A percentile compares a stretch with the other conserved stretches of the same genome.
Conservation (phyloP, 2,888 invertebrate species). For the Phyllotreta cruciferae region DNA sequence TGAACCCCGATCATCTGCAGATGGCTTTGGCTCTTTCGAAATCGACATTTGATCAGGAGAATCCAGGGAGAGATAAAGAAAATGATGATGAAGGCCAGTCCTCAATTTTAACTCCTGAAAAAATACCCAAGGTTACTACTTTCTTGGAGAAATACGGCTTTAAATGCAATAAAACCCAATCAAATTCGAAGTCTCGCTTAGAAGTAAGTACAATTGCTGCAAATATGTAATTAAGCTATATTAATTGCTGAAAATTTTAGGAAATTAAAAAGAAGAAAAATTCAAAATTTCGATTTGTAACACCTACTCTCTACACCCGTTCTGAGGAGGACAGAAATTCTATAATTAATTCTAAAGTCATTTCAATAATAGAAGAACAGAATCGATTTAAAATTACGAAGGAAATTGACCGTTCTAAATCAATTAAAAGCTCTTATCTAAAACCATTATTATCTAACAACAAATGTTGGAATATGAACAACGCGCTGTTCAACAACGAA, state of each 20-base stretch:
- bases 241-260: conserved; percentile 34
- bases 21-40: conserved; percentile 72
- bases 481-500: not conserved
- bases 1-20: conserved; percentile 71
- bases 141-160: conserved; percentile 72
- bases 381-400: not conserved
- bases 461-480: conserved; percentile 19
- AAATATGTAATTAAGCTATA: too few relatives aligned
- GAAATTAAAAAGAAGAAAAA: conserved; percentile 46
- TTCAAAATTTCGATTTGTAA: conserved; percentile 53
- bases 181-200: conserved; percentile 24
- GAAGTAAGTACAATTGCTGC: conserved; percentile 26
- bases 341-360: conserved; percentile 53
- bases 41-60: conserved; percentile 59
- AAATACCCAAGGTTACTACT: conserved; percentile 57
- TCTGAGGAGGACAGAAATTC: conserved; percentile 53
- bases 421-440: conserved; percentile 38
- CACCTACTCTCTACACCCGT: conserved; percentile 53
- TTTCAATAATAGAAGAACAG: conserved; percentile 46
- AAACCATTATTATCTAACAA: conserved; percentile 24
- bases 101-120: conserved; percentile 33
- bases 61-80: conserved; percentile 31
- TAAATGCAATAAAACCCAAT: conserved; percentile 48
- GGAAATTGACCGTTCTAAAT: not conserved
- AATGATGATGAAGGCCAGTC: conserved; percentile 32